Base-by-base conservation (phyloP, 1,140 invertebrate genomes). In the Coenobita brevimanus region DNA sequence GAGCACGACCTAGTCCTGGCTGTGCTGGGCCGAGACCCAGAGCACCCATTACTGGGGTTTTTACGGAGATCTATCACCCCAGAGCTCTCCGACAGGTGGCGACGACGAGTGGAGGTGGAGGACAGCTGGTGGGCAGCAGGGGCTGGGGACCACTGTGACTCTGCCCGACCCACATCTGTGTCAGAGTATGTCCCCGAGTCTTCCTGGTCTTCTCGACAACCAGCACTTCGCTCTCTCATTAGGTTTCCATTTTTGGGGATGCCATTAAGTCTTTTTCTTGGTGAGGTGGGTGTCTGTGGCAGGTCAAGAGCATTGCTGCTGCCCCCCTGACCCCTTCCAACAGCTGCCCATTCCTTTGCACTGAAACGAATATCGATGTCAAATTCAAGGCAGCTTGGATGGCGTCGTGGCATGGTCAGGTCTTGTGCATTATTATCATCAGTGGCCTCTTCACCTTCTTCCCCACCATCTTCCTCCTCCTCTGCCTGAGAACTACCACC, bases 311-410 rank as follows among this genome's bases (percentile, higher is more conserved):
- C 43, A 24, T 73, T 82, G 15, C 50, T 62, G 33, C 75, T 38
- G 24, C 89, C 82, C 6, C 89, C 89, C 60, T 89, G 75, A 10
- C 89, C 89, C 33, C 82, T 60, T 30, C 89, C 89, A 41, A 89
- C 89, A 17, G 82, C 71, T 17, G 82, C 89, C 89, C 89, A 89
- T 57, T 89, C 89, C 38, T 83, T 89, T 13, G 89, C 82, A 71
- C 89, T 90, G 69, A 88, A 90, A 1, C 84, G 54, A 27, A 88
- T 90, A 21, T 88, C 89, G 67, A 90, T 90, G 38, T 88, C 89
- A 82, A 87, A 85, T 60, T 87, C 84, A 17, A 90, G 60, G 50
- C 86, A 88, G 41, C 80, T 82, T 21, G 86, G 86, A 36, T 88
- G 79, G 69, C 80, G 71, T 4, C 80, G 79, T 21, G 79, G 89